These are phyloP conservation scores for Eristalis arbustorum DNA, from an alignment of 2,888 invertebrate species.

Conservation along the genomic window DNA sequence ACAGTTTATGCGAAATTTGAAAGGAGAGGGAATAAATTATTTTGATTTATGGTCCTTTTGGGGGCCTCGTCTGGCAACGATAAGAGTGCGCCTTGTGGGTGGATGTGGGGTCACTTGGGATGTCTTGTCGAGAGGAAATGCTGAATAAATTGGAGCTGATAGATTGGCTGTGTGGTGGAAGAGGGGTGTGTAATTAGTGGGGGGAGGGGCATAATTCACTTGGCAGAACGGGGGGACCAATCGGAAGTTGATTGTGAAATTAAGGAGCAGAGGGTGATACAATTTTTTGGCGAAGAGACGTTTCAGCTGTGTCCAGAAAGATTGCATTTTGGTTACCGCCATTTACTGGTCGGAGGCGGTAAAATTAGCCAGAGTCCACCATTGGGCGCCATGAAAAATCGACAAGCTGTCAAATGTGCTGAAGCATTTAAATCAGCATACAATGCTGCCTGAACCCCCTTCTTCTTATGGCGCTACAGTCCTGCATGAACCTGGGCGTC, in stretches of 20 bases:
- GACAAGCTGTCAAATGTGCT: too few species aligned
- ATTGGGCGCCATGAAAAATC: too few species aligned
- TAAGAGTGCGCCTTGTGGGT: conserved; percentile 23
- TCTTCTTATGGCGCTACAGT: too few species aligned
- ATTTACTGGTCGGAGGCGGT: too few species aligned
- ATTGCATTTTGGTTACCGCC: too few species aligned
- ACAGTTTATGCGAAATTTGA: conserved; percentile 36
- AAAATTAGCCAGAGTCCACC: too few species aligned
- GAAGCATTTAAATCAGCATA: too few species aligned
- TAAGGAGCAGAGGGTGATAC: neutral
- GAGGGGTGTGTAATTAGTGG: neutral
- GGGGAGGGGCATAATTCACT: neutral
- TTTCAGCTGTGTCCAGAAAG: too few species aligned
- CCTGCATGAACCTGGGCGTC: too few species aligned
- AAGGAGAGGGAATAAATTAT: conserved; percentile 45
- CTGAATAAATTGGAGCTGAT: conserved; percentile 6
- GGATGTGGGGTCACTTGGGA: conserved; percentile 16
- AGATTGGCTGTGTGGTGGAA: neutral
- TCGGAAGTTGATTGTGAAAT: neutral
- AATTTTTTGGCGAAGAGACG: too few species aligned
- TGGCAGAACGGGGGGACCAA: neutral
- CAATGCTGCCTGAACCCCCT: too few species aligned
- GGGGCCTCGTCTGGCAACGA: conserved; percentile 18
- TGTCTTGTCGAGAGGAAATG: neutral
- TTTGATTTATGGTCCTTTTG: conserved; percentile 41